These are phyloP conservation scores for Drosophila ironensis DNA, from an alignment of 1,140 invertebrate genomes.

Conservation along the genomic window DNA sequence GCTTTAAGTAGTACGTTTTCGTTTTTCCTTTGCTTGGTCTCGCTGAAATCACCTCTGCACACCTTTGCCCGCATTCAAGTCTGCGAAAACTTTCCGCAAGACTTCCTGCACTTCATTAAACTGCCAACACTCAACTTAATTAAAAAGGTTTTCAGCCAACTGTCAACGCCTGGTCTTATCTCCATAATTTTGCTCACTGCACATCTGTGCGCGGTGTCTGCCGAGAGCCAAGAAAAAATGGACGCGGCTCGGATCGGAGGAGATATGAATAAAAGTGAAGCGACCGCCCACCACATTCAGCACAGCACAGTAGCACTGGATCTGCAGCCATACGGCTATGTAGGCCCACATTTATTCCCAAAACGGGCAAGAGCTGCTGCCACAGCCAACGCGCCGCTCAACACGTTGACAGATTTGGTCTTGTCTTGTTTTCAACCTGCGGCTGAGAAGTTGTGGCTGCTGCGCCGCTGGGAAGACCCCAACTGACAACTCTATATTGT, in stretches of 20 bases:
- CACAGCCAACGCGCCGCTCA: slow-evolving; percentile 58
- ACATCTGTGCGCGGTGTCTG: slow-evolving; percentile 53
- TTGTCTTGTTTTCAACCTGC: slow-evolving; percentile 65
- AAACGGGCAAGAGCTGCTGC: slow-evolving; percentile 21
- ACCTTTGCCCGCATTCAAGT: not conserved
- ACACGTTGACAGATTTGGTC: slow-evolving; percentile 77
- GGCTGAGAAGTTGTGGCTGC: slow-evolving; percentile 19
- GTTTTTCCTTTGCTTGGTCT: too few species aligned
- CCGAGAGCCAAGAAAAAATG: slow-evolving; percentile 17
- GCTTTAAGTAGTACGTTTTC: too few species aligned
- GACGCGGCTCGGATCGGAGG: slow-evolving; percentile 27
- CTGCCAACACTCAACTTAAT: slow-evolving; percentile 72
- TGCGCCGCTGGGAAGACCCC: too few species aligned
- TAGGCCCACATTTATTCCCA: slow-evolving; percentile 34
- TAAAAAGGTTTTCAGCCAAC: slow-evolving; percentile 73
- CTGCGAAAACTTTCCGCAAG: slow-evolving; percentile 18
- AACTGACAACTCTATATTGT: slow-evolving; percentile 74
- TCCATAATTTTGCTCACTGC: slow-evolving; percentile 63
- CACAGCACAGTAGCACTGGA: too few species aligned
- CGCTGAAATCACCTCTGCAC: not conserved
- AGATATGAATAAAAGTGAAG: slow-evolving; percentile 63
- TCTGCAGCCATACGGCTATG: slow-evolving; percentile 16
- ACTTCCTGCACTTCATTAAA: slow-evolving; percentile 73
- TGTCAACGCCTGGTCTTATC: slow-evolving; percentile 72
- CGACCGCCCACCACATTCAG: slow-evolving; percentile 70